Evolutionary conservation across 1,140 invertebrate genomes (phyloP).

Genomic region (Drosophila kurseongensis): DNA sequence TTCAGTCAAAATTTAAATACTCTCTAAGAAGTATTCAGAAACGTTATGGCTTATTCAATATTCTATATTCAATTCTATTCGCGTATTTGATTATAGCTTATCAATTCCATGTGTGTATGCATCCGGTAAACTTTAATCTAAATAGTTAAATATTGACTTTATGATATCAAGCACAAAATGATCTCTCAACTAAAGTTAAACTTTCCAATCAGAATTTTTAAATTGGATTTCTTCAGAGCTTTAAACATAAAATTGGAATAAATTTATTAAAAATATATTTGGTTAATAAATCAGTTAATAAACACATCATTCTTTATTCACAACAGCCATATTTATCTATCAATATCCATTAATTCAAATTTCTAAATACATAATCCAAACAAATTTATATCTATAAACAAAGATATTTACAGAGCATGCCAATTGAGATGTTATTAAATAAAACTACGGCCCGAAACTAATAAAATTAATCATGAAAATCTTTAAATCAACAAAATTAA

Average conservation of each 20-base stretch:
- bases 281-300: slow-evolving; percentile 3
- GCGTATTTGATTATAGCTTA: neutral
- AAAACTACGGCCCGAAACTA: neutral
- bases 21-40: neutral
- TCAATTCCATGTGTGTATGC: neutral
- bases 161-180: neutral
- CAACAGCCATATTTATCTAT: neutral
- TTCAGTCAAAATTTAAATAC: neutral
- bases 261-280: neutral
- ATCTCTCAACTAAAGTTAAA: neutral
- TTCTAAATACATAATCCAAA: neutral
- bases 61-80: neutral
- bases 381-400: neutral
- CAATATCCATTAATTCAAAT: neutral
- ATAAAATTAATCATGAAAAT: neutral
- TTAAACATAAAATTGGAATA: neutral
- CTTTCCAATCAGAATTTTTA: neutral
- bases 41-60: neutral
- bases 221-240: no score
- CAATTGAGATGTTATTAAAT: no score
- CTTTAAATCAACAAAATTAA: no score
- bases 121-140: neutral
- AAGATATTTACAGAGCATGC: neutral
- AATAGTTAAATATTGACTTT: neutral
- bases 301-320: neutral